Percentiles rank a stretch among this genome's conserved stretches.
Evolutionary conservation across 2,888 invertebrate genomes (phyloP).

Genomic region (Octonoba sinensis): DNA sequence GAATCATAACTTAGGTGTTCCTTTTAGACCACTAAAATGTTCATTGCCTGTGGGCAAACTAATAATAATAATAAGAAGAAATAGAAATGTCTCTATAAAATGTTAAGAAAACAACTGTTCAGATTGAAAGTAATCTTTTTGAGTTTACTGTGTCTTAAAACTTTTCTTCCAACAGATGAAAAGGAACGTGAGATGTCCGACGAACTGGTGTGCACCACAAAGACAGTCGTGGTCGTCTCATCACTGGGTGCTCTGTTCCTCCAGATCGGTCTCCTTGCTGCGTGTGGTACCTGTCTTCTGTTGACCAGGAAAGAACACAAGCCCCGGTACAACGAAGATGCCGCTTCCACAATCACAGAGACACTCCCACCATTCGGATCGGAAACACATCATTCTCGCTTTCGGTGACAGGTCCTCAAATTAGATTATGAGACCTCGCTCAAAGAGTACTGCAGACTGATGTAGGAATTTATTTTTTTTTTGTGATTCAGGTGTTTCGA

Average conservation of each 20-base stretch:
- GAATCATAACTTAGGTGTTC: no score
- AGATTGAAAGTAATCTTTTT: no score
- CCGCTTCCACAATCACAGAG: constrained; percentile 56
- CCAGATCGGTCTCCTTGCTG: constrained; percentile 56
- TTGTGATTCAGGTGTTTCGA: no score
- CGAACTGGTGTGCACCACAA: constrained; percentile 56
- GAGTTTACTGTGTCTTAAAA: no score
- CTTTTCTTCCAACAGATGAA: constrained; percentile 12
- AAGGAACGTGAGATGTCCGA: constrained; percentile 16
- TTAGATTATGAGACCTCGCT: background rate
- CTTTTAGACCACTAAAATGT: no score
- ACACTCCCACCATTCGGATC: constrained; percentile 43
- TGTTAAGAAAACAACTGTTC: no score
- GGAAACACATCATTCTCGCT: background rate
- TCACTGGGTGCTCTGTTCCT: constrained; percentile 59
- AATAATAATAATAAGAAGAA: no score
- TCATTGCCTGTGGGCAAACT: no score
- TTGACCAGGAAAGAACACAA: constrained; percentile 27
- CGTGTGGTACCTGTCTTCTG: constrained; percentile 53
- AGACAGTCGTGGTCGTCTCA: constrained; percentile 55
- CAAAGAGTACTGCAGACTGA: background rate
- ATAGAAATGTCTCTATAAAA: no score
- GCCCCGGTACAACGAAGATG: constrained; percentile 33
- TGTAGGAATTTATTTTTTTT: no score
- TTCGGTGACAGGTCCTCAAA: constrained; percentile 25